A percentile compares a stretch with the other conserved stretches of the same genome.
These are phyloP conservation scores for Zoanthus sociatus DNA, from an alignment of 92 coral and sea anemone genomes.

Conservation along the genomic window DNA sequence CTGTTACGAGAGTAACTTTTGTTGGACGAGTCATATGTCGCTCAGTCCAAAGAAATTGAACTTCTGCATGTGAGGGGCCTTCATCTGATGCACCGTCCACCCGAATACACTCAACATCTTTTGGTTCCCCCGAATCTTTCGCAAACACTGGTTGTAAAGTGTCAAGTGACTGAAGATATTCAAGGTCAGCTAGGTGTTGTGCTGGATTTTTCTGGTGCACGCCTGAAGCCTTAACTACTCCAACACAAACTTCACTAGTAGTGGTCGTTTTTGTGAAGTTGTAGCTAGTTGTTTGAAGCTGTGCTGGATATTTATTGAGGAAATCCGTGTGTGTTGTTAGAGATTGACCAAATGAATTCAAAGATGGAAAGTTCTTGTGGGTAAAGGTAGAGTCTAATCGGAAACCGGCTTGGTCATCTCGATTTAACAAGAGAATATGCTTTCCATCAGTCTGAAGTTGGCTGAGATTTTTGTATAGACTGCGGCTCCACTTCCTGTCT, in stretches of 20 bases:
- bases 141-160: slow-evolving; percentile 48
- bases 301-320: slow-evolving; percentile 61
- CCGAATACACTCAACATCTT: slow-evolving; percentile 52
- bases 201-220: slow-evolving; percentile 65
- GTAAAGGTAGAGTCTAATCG: slow-evolving; percentile 66
- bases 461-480: slow-evolving; percentile 59
- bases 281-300: slow-evolving; percentile 70
- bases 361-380: slow-evolving; percentile 58
- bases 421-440: slow-evolving; percentile 52
- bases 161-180: slow-evolving; percentile 38
- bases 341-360: slow-evolving; percentile 48
- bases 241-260: slow-evolving; percentile 71
- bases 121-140: slow-evolving; percentile 44
- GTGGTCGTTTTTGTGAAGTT: slow-evolving; percentile 69
- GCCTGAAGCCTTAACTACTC: slow-evolving; percentile 70
- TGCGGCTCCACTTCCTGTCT: slow-evolving; percentile 60
- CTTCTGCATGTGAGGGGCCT: slow-evolving; percentile 63
- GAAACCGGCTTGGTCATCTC: slow-evolving; percentile 72
- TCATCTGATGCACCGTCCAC: slow-evolving; percentile 67
- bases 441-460: slow-evolving; percentile 64
- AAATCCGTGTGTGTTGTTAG: slow-evolving; percentile 71
- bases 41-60: slow-evolving; percentile 58
- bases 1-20: slow-evolving; percentile 56
- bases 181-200: slow-evolving; percentile 66
- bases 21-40: slow-evolving; percentile 44